Conservation (phyloP, 2,113 vertebrate genomes). For the Willisornis vidua region DNA sequence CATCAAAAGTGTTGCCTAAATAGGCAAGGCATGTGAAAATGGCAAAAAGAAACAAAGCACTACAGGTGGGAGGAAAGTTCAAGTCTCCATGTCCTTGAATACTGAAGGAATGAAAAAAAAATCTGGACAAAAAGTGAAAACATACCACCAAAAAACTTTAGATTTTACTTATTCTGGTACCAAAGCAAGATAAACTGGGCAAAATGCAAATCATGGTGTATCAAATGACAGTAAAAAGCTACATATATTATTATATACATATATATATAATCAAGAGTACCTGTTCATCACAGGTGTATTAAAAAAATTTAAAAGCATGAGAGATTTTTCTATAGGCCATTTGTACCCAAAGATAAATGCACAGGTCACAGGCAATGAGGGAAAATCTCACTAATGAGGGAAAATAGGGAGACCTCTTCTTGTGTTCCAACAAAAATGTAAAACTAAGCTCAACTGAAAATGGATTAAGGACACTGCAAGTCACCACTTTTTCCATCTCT, state of each 20-base stretch:
- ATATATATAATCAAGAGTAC: neutral
- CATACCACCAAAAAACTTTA: neutral
- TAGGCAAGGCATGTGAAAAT: neutral
- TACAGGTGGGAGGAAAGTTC: neutral
- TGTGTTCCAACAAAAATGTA: neutral
- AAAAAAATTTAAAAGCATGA: neutral
- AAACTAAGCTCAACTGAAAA: neutral
- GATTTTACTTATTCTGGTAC: neutral
- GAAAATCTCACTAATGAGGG: neutral
- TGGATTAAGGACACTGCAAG: neutral
- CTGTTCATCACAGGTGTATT: neutral
- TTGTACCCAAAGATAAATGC: neutral
- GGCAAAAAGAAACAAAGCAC: neutral
- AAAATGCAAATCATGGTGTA: neutral
- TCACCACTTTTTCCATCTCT: neutral
- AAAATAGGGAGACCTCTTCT: neutral
- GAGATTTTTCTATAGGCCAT: neutral
- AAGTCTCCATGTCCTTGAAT: neutral
- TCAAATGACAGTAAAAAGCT: neutral
- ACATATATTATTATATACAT: neutral
- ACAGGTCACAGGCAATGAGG: neutral
- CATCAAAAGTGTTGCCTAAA: neutral
- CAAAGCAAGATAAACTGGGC: neutral
- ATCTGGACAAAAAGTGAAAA: neutral
- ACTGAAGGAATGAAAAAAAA: neutral